phyloP scores from a whole-genome alignment of 2,113 vertebrate genomes.

The Hymenochirus boettgeri region DNA sequence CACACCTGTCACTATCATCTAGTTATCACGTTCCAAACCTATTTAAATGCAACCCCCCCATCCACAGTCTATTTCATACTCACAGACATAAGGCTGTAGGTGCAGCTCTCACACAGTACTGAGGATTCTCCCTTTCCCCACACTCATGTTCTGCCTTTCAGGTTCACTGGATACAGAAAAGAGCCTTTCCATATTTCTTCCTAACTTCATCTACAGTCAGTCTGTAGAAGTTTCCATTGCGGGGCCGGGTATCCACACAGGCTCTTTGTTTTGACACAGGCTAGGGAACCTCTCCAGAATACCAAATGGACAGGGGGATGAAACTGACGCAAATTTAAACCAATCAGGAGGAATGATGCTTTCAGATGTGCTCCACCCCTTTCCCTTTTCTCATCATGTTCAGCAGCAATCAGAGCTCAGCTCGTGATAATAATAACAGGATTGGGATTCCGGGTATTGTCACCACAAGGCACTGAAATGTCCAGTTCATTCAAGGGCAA shows the following conservation, averaged over 20 bases:
- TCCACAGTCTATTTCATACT: constrained; percentile 3
- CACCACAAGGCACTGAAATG: neutral
- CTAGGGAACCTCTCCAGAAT: constrained; percentile 24
- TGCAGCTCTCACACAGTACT: constrained; percentile 13
- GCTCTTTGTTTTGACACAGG: constrained; percentile 31
- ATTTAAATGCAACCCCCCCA: constrained; percentile 8
- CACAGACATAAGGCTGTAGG: constrained; percentile 37
- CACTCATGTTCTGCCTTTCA: constrained; percentile 14
- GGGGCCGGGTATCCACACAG: neutral
- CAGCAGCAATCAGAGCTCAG: neutral
- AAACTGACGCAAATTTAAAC: constrained; percentile 70
- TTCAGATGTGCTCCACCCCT: constrained; percentile 61
- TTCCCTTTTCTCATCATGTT: neutral
- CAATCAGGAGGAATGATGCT: constrained; percentile 55
- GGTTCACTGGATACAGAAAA: constrained; percentile 1
- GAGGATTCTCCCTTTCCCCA: constrained; percentile 14
- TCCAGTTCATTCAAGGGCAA: neutral
- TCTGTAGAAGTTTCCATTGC: constrained; percentile 6
- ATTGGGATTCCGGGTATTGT: constrained; percentile 11
- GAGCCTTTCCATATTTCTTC: neutral
- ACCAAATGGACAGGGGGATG: constrained; percentile 53
- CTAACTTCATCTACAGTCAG: neutral
- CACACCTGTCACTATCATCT: too few relatives aligned
- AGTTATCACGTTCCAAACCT: too few relatives aligned
- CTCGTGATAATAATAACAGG: neutral